phyloP scores from a whole-genome alignment of 2,888 invertebrate genomes.

The Pseudanteris insignis region DNA sequence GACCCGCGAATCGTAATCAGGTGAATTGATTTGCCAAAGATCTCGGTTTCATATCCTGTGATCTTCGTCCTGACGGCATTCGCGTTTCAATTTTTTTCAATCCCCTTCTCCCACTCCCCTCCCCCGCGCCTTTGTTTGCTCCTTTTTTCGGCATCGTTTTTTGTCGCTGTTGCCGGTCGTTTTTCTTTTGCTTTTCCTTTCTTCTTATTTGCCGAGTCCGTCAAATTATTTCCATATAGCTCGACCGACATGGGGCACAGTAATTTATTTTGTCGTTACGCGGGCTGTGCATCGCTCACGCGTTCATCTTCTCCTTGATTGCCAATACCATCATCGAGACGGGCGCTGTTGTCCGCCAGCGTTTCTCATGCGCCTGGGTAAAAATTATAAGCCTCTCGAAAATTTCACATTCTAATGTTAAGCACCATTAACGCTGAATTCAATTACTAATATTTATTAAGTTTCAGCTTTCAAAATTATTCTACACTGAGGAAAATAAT shows the following conservation, averaged over 20 bases:
- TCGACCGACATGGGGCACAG: conserved; percentile 44
- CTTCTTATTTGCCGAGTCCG: conserved; percentile 23
- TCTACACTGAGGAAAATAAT: no score
- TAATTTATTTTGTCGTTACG: conserved; percentile 57
- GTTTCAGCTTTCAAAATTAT: no score
- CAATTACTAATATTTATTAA: no score
- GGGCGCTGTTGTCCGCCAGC: conserved; percentile 38
- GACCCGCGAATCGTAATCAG: conserved; percentile 10
- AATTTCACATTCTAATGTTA: no score
- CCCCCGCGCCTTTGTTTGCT: conserved; percentile 22
- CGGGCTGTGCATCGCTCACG: conserved; percentile 44
- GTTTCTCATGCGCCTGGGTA: conserved; percentile 39
- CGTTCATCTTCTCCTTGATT: conserved; percentile 52
- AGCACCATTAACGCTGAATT: no score
- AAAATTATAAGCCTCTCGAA: no score
- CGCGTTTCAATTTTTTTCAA: no score
- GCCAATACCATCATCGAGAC: conserved; percentile 50
- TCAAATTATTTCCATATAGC: conserved; percentile 52
- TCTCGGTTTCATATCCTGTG: conserved; percentile 8
- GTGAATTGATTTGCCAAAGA: conserved; percentile 9
- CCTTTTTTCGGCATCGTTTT: no score
- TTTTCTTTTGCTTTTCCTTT: background rate
- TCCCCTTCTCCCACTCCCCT: no score
- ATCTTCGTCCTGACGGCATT: no score
- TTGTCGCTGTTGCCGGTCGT: no score